phyloP scores from a whole-genome alignment of 2,888 invertebrate genomes.

The Spodoptera exigua region DNA sequence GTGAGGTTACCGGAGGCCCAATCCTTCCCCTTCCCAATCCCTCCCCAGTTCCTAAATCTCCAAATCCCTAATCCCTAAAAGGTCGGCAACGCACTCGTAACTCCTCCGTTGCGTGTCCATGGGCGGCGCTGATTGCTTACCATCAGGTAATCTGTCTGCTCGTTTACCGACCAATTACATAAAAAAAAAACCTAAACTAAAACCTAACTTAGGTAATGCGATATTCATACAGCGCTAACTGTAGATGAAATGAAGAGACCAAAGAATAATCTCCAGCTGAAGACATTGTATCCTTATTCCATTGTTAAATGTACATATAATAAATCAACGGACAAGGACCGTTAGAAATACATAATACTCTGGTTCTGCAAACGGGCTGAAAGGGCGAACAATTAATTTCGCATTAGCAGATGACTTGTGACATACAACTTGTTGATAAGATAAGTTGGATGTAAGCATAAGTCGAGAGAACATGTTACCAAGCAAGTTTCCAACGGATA shows the following conservation, averaged over 20 bases:
- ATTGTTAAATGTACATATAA: conserved; percentile 1
- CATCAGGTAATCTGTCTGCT: too few relatives aligned
- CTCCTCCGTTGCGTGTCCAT: too few relatives aligned
- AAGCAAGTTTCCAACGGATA: neutral
- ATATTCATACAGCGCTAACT: neutral
- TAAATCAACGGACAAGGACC: conserved; percentile 7
- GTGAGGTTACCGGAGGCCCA: too few relatives aligned
- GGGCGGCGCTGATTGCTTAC: too few relatives aligned
- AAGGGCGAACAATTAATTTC: conserved; percentile 39
- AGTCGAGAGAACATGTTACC: conserved; percentile 3
- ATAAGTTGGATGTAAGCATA: conserved; percentile 3
- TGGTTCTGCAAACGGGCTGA: conserved; percentile 21
- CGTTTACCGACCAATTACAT: too few relatives aligned
- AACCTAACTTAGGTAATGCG: neutral
- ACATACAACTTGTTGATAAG: conserved; percentile 11
- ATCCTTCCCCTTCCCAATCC: too few relatives aligned
- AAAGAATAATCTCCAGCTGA: too few relatives aligned
- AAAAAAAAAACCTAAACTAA: too few relatives aligned
- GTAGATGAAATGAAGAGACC: neutral
- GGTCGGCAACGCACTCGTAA: too few relatives aligned
- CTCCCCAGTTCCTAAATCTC: too few relatives aligned
- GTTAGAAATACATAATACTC: conserved; percentile 14
- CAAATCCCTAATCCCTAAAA: too few relatives aligned
- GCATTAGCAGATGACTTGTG: conserved; percentile 32
- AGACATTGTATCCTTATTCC: neutral